Evolutionary conservation across 2,797 vertebrate species (phyloP).

Genomic region (Fratercula arctica): DNA sequence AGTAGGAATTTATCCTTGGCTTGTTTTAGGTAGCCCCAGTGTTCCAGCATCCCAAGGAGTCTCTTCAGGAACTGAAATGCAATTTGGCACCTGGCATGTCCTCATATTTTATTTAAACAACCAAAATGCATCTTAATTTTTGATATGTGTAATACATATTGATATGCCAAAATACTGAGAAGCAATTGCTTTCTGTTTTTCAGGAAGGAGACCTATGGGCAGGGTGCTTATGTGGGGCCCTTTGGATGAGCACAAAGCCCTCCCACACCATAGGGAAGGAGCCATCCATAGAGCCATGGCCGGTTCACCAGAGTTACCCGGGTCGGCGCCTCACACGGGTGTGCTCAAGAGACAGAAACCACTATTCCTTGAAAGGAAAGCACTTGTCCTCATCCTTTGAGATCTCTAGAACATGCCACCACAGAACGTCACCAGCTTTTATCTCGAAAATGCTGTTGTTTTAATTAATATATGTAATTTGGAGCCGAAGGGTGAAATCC

Average conservation of each 20-base stretch:
- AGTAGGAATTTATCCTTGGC: neutral
- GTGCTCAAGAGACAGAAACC: fast-evolving
- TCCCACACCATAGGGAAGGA: neutral
- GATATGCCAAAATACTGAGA: neutral
- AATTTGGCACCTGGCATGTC: neutral
- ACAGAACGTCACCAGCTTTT: neutral
- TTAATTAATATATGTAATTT: fast-evolving
- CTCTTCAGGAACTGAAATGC: neutral
- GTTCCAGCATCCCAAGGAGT: neutral
- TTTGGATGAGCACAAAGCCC: neutral
- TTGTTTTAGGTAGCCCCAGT: neutral
- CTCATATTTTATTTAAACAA: neutral
- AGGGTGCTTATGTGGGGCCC: neutral
- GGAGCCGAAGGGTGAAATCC: neutral
- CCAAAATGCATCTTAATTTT: neutral
- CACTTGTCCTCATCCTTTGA: neutral
- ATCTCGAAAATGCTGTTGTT: neutral
- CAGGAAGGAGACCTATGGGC: neutral
- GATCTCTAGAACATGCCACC: neutral
- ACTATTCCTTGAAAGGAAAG: no score
- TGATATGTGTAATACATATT: neutral
- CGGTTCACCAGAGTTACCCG: fast-evolving
- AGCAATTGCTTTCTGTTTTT: neutral
- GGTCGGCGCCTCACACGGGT: neutral
- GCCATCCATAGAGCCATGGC: fast-evolving